Percentiles rank a stretch among this genome's conserved stretches.
phyloP scores from a whole-genome alignment of 1,140 invertebrate species.

The Andrena cerasifolii region DNA sequence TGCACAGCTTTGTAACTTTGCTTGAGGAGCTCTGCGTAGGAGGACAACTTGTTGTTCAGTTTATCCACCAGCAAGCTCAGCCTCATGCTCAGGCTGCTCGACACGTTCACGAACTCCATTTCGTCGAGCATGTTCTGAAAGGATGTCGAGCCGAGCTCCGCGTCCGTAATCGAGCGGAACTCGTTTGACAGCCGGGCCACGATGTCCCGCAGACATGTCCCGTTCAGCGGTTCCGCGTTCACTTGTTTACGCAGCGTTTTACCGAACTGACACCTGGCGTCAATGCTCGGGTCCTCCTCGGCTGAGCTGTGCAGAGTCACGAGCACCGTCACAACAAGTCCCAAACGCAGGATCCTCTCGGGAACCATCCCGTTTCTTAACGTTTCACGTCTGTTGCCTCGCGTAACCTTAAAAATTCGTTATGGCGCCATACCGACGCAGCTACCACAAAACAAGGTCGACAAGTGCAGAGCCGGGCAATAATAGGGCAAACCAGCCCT shows the following conservation, averaged over 20 bases:
- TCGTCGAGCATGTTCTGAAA: conserved; percentile 77
- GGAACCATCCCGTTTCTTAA: conserved; percentile 22
- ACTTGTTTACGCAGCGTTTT: conserved; percentile 77
- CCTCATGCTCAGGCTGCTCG: conserved; percentile 62
- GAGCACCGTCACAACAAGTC: not conserved
- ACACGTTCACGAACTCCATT: conserved; percentile 72
- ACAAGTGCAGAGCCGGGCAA: conserved; percentile 31
- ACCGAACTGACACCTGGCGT: conserved; percentile 72
- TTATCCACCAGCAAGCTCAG: conserved; percentile 71
- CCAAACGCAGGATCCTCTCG: conserved; percentile 24
- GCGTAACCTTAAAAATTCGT: conserved; percentile 52
- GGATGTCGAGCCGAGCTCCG: conserved; percentile 76
- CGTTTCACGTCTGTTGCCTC: conserved; percentile 6
- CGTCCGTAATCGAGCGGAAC: conserved; percentile 71
- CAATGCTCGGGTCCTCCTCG: not conserved
- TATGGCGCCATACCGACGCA: conserved; percentile 11
- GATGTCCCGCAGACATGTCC: conserved; percentile 77
- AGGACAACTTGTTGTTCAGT: conserved; percentile 73
- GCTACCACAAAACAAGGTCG: conserved; percentile 44
- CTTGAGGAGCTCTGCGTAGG: conserved; percentile 69
- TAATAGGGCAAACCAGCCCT: conserved; percentile 23
- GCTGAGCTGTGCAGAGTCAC: conserved; percentile 8
- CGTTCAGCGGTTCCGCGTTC: conserved; percentile 73
- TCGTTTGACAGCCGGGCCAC: conserved; percentile 73
- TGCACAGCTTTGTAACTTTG: conserved; percentile 72